Evolutionary conservation across 2,113 vertebrate genomes (phyloP).

Genomic region (Campylomormyrus numenius): DNA sequence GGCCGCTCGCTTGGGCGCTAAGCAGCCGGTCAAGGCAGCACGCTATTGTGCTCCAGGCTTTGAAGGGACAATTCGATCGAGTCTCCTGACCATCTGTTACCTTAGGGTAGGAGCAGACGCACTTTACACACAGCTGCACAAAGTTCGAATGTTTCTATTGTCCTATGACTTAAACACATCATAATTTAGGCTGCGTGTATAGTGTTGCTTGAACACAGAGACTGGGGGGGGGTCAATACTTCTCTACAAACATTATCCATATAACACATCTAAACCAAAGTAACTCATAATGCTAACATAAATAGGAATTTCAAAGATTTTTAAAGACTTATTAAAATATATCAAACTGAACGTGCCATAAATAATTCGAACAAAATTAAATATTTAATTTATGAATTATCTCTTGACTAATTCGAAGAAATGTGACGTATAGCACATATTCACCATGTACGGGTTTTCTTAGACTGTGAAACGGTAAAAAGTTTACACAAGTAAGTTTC

Average conservation of each 20-base stretch:
- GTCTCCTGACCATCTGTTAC: slow-evolving; percentile 40
- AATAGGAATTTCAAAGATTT: not conserved
- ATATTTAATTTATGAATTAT: not conserved
- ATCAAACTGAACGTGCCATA: not conserved
- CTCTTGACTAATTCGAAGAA: not conserved
- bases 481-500: not conserved
- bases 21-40: not conserved
- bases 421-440: not conserved
- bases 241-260: not conserved
- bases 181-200: slow-evolving; percentile 8
- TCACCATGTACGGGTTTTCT: not conserved
- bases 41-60: slow-evolving; percentile 15
- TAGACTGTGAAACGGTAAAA: not conserved
- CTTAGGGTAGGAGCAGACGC: not conserved
- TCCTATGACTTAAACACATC: not conserved
- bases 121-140: slow-evolving; percentile 1
- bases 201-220: not conserved
- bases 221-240: not conserved
- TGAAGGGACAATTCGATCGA: slow-evolving; percentile 25
- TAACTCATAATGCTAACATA: not conserved
- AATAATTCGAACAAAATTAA: not conserved
- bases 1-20: not conserved
- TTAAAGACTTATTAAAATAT: not conserved
- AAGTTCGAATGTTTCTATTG: not conserved
- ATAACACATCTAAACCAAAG: not conserved